phyloP scores from a whole-genome alignment of 1,140 invertebrate genomes.

The Drosophila kohkoa region DNA sequence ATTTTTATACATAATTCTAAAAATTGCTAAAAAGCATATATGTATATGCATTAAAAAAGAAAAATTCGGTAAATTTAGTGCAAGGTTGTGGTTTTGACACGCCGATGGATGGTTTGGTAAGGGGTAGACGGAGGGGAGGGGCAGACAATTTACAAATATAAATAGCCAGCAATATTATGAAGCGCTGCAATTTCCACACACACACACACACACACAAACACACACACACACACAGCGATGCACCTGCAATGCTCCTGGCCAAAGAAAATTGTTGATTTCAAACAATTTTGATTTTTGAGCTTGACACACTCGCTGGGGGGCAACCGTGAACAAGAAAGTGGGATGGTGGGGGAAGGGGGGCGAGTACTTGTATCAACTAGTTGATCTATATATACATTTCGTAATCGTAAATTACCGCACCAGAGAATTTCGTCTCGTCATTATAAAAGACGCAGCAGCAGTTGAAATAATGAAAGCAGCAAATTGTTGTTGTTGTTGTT shows the following conservation, averaged over 20 bases:
- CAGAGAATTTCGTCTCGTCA: conserved; percentile 70
- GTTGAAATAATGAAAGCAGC: conserved; percentile 57
- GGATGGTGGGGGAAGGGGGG: neutral
- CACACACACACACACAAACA: conserved; percentile 29
- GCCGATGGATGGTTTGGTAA: conserved; percentile 40
- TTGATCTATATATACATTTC: conserved; percentile 64
- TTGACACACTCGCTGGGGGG: conserved; percentile 27
- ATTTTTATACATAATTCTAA: conserved; percentile 67
- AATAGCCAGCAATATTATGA: conserved; percentile 59
- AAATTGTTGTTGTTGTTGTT: conserved; percentile 47
- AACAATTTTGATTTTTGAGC: conserved; percentile 44
- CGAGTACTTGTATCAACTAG: conserved; percentile 3
- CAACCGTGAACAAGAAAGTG: neutral
- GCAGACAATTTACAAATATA: conserved; percentile 70
- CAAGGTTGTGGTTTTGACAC: conserved; percentile 79
- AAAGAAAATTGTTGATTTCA: conserved; percentile 17
- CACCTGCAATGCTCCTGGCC: conserved; percentile 23
- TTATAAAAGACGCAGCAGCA: conserved; percentile 50
- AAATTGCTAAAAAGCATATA: conserved; percentile 55
- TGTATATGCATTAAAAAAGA: conserved; percentile 7
- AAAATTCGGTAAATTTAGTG: conserved; percentile 58
- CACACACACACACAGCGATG: conserved; percentile 15
- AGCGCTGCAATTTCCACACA: conserved; percentile 52
- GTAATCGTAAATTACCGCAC: conserved; percentile 75
- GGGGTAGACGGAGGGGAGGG: conserved; percentile 9